Evolutionary conservation across 2,797 vertebrate genomes (phyloP).

Genomic region (Acanthis flammea): DNA sequence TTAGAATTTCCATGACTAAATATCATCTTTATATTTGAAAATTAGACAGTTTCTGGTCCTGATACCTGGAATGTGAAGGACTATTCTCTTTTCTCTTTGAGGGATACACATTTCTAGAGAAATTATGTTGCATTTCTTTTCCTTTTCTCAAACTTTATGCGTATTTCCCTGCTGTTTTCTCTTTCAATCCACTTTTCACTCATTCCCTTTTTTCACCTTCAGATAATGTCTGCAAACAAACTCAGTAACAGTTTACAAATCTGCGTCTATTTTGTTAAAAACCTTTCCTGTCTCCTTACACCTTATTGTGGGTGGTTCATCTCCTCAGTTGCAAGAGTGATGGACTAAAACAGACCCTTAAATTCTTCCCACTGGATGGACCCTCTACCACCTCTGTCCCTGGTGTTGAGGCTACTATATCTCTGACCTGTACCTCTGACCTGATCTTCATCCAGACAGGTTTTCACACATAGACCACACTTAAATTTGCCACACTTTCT

Average conservation of each 20-base stretch:
- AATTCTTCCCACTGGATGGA: neutral
- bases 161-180: neutral
- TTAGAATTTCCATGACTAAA: neutral
- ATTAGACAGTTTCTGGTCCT: neutral
- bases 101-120: neutral
- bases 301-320: neutral
- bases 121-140: neutral
- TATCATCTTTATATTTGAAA: neutral
- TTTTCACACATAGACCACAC: accelerated
- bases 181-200: neutral
- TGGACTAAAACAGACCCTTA: neutral
- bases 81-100: neutral
- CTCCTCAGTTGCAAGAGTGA: neutral
- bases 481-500: neutral
- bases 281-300: neutral
- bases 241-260: neutral
- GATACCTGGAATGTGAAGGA: neutral
- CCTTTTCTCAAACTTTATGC: neutral
- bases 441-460: neutral
- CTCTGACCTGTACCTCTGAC: neutral
- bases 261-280: neutral
- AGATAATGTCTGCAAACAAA: neutral
- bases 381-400: neutral
- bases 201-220: neutral
- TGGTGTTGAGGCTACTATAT: neutral